Base-by-base conservation (phyloP, 2,113 vertebrate species). In the Cynoglossus semilaevis region DNA sequence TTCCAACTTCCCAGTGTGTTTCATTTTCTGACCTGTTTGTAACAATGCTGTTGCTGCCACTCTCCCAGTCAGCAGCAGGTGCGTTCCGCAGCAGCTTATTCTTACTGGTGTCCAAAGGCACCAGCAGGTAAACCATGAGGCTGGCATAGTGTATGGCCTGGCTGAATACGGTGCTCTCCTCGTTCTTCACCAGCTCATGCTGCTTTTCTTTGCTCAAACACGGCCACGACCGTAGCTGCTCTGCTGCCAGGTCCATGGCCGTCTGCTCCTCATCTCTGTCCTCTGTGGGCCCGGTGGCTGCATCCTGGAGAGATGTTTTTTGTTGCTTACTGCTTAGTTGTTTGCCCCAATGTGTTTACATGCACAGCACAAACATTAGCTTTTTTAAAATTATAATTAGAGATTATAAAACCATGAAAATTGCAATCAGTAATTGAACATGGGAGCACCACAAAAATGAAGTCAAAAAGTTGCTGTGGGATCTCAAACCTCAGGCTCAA, bases 111-210 rank as follows among this genome's bases (percentile, higher is more conserved):
- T 99, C 97, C 67, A 99, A 75, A 0, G 97, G 96, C 9, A 98
- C 94, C 0, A 99, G 88, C 67, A 99, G 82, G 70, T 96, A 98
- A n/a, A 98, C 96, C 96, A 99, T 98, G 75, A 98, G 95, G 83
- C 95, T 97, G 73, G 95, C 93, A 43, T 98, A 98, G 85, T 99
- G 97, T 86, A 99, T 98, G 74, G 97, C 97, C 86, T 98, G 96
- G 81, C 96, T 97, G 87, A 99, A 99, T 71, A 98, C 96, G 0
- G 94, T 98, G 77, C 94, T 98, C 79, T 99, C 97, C 79, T 99
- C 97, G 10, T 91, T 96, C 70, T 96, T 95, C 41, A 98, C 93
- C 50, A 98, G 88, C 83, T 97, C 96, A 58, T 92, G 94, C 74
- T 98, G 96, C 2, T 72, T 92, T 81, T 95, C 90, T 70, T 95